phyloP scores from a whole-genome alignment of 1,140 invertebrate species.

The Temnothorax nylanderi region DNA sequence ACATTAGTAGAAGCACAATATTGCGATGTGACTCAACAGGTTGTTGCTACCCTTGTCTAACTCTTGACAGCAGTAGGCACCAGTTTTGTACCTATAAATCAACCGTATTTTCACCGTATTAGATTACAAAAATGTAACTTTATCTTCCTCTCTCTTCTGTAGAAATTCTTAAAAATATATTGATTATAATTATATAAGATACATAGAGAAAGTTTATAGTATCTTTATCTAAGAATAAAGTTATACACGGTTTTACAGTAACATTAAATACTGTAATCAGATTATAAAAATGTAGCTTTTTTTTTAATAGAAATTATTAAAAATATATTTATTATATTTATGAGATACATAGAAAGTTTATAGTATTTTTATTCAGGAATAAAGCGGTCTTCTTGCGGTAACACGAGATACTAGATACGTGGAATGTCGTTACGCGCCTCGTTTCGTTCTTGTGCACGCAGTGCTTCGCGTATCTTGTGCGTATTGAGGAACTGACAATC shows the following conservation, averaged over 20 bases:
- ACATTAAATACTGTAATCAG: neutral
- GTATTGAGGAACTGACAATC: constrained; percentile 44
- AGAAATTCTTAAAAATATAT: neutral
- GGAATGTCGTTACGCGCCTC: constrained; percentile 11
- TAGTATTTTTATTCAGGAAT: neutral
- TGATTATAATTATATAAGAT: neutral
- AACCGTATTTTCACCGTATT: no score
- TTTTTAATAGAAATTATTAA: neutral
- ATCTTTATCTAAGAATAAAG: neutral
- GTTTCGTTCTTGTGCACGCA: constrained; percentile 2
- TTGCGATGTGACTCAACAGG: constrained; percentile 1
- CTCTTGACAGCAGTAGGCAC: neutral
- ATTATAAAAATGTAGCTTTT: neutral
- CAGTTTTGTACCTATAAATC: neutral
- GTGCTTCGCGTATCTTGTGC: constrained; percentile 23
- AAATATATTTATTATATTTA: neutral
- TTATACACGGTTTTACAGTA: neutral
- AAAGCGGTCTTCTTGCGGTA: neutral
- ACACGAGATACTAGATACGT: neutral
- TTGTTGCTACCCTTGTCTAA: neutral
- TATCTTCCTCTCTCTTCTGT: neutral
- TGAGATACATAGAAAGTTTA: neutral
- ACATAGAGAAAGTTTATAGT: neutral
- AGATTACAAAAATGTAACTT: neutral
- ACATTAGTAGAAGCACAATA: neutral